phyloP scores from a whole-genome alignment of 2,113 vertebrate species.

The Pteronura brasiliensis region DNA sequence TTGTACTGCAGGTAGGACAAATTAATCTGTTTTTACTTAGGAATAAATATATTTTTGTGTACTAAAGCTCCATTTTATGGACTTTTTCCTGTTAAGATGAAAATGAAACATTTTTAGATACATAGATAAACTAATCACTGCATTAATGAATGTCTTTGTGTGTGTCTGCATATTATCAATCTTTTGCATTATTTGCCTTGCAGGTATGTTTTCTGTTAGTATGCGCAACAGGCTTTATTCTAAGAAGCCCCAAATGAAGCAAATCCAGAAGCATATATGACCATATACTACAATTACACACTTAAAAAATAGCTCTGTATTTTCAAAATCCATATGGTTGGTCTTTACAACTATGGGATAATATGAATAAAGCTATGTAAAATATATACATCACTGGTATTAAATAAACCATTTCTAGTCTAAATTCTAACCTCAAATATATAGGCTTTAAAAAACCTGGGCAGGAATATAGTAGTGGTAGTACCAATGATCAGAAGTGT shows the following conservation, averaged over 20 bases:
- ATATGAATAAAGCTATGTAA: background rate
- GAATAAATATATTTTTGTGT: background rate
- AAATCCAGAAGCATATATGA: background rate
- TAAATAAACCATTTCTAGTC: background rate
- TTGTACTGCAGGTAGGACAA: background rate
- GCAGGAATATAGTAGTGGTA: background rate
- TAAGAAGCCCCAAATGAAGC: background rate
- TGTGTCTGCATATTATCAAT: background rate
- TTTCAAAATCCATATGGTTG: background rate
- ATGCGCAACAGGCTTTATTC: background rate
- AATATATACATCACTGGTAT: background rate
- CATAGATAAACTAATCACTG: background rate
- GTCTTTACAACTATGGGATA: background rate
- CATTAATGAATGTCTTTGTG: background rate
- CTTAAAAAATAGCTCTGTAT: background rate
- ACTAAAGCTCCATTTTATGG: background rate
- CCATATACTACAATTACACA: background rate
- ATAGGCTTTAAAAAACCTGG: background rate
- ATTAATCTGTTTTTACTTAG: background rate
- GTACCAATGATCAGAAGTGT: background rate
- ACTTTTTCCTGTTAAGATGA: background rate
- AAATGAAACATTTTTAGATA: background rate
- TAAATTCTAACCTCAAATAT: background rate
- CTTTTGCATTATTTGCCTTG: background rate
- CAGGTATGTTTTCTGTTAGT: background rate